These are phyloP conservation scores for Esperia sulphurella DNA, from an alignment of 2,888 invertebrate species.

Conservation along the genomic window DNA sequence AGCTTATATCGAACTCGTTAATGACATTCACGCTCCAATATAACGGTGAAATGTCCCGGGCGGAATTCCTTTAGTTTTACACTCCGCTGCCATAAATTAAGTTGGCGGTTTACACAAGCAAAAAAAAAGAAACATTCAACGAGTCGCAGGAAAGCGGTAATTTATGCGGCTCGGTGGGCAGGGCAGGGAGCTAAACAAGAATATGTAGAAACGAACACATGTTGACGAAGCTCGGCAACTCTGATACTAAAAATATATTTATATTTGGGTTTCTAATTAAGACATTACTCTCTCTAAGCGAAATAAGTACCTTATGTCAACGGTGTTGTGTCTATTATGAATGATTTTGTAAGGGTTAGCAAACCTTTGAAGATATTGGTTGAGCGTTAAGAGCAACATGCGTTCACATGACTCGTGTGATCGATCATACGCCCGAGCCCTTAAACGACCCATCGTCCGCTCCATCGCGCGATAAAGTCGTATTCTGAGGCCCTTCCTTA, in stretches of 20 bases:
- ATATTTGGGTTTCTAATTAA: not conserved
- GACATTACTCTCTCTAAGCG: not conserved
- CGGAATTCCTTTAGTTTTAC: slow-evolving; percentile 33
- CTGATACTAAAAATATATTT: not conserved
- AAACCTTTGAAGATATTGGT: slow-evolving; percentile 26
- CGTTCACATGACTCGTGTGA: slow-evolving; percentile 27
- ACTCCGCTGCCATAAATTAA: slow-evolving; percentile 52
- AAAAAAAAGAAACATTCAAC: slow-evolving; percentile 46
- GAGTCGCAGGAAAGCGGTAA: slow-evolving; percentile 50
- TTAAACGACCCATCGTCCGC: slow-evolving; percentile 39
- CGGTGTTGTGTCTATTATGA: not conserved
- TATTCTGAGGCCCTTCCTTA: slow-evolving; percentile 15
- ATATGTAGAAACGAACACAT: slow-evolving; percentile 32
- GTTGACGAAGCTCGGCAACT: slow-evolving; percentile 21
- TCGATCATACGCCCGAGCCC: slow-evolving; percentile 38
- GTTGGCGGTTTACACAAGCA: slow-evolving; percentile 28
- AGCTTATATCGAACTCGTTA: slow-evolving; percentile 44
- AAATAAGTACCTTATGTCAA: not conserved
- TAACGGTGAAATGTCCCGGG: slow-evolving; percentile 24
- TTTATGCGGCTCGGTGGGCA: slow-evolving; percentile 52
- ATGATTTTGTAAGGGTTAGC: slow-evolving; percentile 2
- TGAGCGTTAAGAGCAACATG: slow-evolving; percentile 22
- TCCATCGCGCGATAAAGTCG: slow-evolving; percentile 33
- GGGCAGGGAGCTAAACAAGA: slow-evolving; percentile 44
- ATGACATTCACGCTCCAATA: slow-evolving; percentile 13